A percentile compares a stretch with the other conserved stretches of the same genome.
Conservation (phyloP, 2,888 invertebrate genomes). For the Boloria euphrosyne region DNA sequence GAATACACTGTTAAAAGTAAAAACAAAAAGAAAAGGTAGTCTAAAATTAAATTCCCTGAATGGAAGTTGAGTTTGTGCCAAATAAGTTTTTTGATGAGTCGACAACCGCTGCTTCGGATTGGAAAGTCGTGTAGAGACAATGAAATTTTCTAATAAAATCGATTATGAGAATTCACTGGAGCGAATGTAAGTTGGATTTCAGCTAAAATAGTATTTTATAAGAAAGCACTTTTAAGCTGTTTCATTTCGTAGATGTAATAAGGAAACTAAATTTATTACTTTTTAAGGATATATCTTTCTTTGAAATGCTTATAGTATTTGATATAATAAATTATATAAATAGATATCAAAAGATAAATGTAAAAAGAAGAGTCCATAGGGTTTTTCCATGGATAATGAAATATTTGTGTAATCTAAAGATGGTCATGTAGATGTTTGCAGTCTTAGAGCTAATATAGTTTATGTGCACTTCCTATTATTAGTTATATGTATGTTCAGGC, state of each 20-base stretch:
- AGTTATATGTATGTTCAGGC: neutral
- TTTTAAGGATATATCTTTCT: neutral
- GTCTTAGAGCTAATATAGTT: neutral
- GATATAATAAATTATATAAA: neutral
- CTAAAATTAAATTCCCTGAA: conserved; percentile 32
- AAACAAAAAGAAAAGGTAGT: conserved; percentile 22
- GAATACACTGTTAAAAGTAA: conserved; percentile 17
- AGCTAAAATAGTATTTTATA: conserved; percentile 22
- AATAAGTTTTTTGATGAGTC: conserved; percentile 34
- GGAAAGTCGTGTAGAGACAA: conserved; percentile 34
- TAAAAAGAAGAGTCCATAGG: too few relatives aligned
- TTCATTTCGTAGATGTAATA: conserved; percentile 4
- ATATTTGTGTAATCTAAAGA: too few relatives aligned
- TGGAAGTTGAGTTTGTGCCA: conserved; percentile 33
- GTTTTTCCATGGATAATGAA: too few relatives aligned
- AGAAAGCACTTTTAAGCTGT: conserved; percentile 18
- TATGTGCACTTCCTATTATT: neutral
- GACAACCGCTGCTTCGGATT: conserved; percentile 29
- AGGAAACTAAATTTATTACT: conserved; percentile 10
- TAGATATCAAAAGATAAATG: neutral
- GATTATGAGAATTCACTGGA: conserved; percentile 32
- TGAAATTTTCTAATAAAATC: conserved; percentile 35
- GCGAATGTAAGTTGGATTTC: conserved; percentile 25
- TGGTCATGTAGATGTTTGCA: neutral
- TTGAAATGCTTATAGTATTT: neutral